Evolutionary conservation across 2,888 invertebrate genomes (phyloP).

Genomic region (Girardia tigrina): DNA sequence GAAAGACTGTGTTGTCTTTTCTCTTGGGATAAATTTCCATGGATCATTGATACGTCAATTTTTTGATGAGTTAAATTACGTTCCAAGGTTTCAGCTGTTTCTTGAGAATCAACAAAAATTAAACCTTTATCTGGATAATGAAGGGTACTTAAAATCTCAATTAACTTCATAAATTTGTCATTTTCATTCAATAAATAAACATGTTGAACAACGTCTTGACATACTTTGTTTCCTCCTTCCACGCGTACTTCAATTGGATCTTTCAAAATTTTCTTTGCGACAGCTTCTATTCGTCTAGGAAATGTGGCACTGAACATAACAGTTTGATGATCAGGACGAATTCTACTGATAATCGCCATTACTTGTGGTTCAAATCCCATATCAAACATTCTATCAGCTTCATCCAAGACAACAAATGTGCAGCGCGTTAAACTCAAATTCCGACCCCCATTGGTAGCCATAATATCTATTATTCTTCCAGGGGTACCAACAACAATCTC

Average conservation of each 20-base stretch:
- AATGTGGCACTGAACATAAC: constrained; percentile 17
- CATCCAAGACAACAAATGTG: not conserved
- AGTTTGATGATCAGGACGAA: constrained; percentile 1
- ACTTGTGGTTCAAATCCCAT: not conserved
- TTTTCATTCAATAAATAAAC: not conserved
- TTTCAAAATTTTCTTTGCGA: not conserved
- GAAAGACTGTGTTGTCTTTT: not conserved
- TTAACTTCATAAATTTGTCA: not conserved
- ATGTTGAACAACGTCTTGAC: not conserved
- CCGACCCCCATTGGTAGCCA: not conserved
- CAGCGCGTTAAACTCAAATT: not conserved
- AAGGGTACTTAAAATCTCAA: not conserved
- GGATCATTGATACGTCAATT: not conserved
- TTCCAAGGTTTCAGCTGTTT: not conserved
- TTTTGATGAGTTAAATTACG: not conserved
- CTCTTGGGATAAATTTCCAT: not conserved
- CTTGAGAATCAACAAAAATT: not conserved
- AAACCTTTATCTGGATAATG: not conserved
- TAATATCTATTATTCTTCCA: not conserved
- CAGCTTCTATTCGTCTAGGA: not conserved
- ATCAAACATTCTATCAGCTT: constrained; percentile 27
- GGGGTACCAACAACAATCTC: constrained; percentile 3
- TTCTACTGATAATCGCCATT: not conserved
- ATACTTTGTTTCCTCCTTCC: not conserved
- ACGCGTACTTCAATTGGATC: not conserved